Evolutionary conservation across 2,888 invertebrate genomes (phyloP).

Genomic region (Phytoseiulus persimilis): DNA sequence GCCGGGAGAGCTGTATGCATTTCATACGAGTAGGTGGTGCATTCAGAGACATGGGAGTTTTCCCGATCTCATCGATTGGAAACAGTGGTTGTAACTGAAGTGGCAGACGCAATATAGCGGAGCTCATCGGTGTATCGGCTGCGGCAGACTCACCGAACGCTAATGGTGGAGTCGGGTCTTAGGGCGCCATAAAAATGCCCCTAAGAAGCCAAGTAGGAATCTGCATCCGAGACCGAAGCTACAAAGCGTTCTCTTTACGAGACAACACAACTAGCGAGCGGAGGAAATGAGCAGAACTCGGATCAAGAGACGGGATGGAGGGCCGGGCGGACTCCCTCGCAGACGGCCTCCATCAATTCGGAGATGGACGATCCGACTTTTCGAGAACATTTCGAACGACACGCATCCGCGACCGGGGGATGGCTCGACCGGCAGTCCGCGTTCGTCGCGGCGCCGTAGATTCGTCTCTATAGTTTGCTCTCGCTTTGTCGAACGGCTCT

Average conservation of each 20-base stretch:
- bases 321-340: not conserved
- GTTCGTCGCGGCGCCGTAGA: not conserved
- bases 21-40: no score
- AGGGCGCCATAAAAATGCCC: not conserved
- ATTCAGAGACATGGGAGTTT: not conserved
- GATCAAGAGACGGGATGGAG: not conserved
- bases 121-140: not conserved
- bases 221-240: not conserved
- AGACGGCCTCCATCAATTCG: not conserved
- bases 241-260: not conserved
- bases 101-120: not conserved
- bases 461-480: not conserved
- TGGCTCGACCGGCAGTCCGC: not conserved
- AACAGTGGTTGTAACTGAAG: not conserved
- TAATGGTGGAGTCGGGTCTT: not conserved
- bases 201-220: not conserved
- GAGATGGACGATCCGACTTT: not conserved
- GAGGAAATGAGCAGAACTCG: not conserved
- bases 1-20: no score
- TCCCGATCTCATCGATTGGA: not conserved
- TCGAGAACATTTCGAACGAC: not conserved
- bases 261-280: not conserved
- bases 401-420: not conserved
- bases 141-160: not conserved
- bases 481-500: not conserved